Conservation (phyloP, 1,140 invertebrate species). For the Sarcophaga peregrina region DNA sequence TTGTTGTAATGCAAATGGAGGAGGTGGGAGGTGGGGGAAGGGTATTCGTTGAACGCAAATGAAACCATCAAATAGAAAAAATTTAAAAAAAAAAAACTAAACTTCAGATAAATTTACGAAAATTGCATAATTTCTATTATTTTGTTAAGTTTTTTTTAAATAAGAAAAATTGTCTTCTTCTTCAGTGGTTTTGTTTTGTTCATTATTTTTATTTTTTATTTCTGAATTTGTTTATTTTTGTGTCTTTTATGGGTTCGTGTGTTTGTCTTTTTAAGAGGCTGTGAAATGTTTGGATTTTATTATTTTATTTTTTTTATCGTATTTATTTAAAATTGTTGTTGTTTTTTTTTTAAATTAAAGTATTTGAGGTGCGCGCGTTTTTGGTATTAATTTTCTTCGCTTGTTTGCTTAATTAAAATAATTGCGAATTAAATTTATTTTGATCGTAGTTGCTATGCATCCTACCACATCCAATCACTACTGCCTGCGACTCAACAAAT, state of each 20-base stretch:
- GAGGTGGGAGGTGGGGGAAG: slow-evolving; percentile 9
- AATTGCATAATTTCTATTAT: slow-evolving; percentile 40
- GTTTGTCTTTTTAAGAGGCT: slow-evolving; percentile 25
- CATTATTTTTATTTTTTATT: too few relatives aligned
- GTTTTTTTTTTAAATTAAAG: neutral
- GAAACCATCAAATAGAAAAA: neutral
- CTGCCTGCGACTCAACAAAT: too few relatives aligned
- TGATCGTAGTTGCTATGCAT: neutral
- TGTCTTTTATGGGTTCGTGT: neutral
- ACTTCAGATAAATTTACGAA: neutral
- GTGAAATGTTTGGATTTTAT: slow-evolving; percentile 3
- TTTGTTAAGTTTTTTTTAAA: slow-evolving; percentile 6
- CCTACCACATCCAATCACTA: neutral
- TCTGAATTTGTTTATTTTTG: neutral
- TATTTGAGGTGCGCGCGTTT: slow-evolving; percentile 17
- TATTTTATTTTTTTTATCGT: neutral
- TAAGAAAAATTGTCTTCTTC: slow-evolving; percentile 22
- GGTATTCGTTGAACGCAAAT: neutral
- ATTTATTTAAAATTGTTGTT: neutral
- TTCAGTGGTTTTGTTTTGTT: neutral
- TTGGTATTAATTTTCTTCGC: neutral
- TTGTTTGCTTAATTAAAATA: slow-evolving; percentile 37
- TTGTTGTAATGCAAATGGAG: neutral
- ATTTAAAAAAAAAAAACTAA: neutral
- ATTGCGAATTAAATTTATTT: slow-evolving; percentile 26